Evolutionary conservation across 2,113 vertebrate species (phyloP).

Genomic region (Charina bottae): DNA sequence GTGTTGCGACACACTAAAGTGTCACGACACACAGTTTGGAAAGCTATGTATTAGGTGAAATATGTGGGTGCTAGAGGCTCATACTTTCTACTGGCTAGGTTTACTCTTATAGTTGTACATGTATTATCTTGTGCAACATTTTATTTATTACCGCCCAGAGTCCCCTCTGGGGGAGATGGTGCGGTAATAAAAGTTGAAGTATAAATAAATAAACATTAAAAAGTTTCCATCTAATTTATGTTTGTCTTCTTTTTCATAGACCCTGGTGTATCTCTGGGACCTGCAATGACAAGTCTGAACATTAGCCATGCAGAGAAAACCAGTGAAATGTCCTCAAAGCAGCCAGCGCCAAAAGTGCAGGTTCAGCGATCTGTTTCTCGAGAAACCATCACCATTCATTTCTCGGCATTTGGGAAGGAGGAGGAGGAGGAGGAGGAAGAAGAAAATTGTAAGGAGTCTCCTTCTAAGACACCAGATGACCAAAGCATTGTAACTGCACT

Average conservation of each 20-base stretch:
- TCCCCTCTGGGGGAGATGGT: too few relatives aligned
- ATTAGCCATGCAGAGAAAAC: conserved; percentile 88
- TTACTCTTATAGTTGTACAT: neutral
- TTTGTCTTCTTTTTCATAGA: conserved; percentile 67
- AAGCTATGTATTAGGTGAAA: neutral
- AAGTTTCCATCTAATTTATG: conserved; percentile 21
- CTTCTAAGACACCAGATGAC: conserved; percentile 77
- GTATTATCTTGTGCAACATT: neutral
- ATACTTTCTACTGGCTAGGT: neutral
- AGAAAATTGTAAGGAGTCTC: conserved; percentile 81
- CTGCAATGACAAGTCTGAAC: conserved; percentile 93
- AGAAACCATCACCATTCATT: conserved; percentile 98
- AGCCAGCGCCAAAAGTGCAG: conserved; percentile 89
- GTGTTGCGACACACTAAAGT: too few relatives aligned
- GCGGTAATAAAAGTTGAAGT: too few relatives aligned
- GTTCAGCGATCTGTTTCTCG: conserved; percentile 93
- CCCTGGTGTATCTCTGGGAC: conserved; percentile 80
- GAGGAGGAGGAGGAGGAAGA: conserved; percentile 93
- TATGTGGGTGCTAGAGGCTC: neutral
- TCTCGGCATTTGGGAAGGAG: conserved; percentile 94
- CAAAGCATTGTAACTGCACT: conserved; percentile 84
- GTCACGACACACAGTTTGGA: too few relatives aligned
- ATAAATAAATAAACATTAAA: too few relatives aligned
- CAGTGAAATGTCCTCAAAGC: conserved; percentile 79
- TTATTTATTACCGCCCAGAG: too few relatives aligned